phyloP scores from a whole-genome alignment of 2,113 vertebrate species.

The Ranitomeya imitator region DNA sequence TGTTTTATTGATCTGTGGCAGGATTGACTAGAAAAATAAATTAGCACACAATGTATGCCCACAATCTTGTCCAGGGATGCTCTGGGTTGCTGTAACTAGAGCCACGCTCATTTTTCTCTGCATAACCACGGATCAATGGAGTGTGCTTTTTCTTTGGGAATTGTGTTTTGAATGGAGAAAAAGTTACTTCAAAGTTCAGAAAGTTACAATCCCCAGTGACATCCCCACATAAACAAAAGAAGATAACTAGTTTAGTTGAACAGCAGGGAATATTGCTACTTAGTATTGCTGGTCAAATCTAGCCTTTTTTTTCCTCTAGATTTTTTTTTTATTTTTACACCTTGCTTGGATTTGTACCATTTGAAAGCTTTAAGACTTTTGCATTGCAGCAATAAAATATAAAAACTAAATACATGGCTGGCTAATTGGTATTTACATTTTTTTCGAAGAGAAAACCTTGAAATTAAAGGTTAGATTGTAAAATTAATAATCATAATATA shows the following conservation, averaged over 20 bases:
- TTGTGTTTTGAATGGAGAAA: slow-evolving; percentile 34
- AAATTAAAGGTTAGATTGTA: no score
- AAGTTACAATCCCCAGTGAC: slow-evolving; percentile 44
- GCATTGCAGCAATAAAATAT: not conserved
- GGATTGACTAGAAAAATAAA: slow-evolving; percentile 38
- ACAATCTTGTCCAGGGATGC: slow-evolving; percentile 35
- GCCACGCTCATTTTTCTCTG: slow-evolving; percentile 40
- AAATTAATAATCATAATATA: no score
- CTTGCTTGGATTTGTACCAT: not conserved
- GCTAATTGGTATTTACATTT: not conserved
- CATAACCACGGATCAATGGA: slow-evolving; percentile 37
- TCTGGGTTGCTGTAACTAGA: slow-evolving; percentile 36
- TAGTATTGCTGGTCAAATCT: slow-evolving; percentile 18
- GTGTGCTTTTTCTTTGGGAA: slow-evolving; percentile 48
- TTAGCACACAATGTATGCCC: slow-evolving; percentile 33
- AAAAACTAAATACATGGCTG: not conserved
- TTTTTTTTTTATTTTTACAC: not conserved
- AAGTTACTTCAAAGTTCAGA: slow-evolving; percentile 50
- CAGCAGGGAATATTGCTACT: slow-evolving; percentile 32
- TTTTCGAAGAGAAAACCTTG: no score
- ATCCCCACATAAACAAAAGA: slow-evolving; percentile 23
- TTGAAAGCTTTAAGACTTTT: not conserved
- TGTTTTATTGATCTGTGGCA: slow-evolving; percentile 41
- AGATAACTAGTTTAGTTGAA: slow-evolving; percentile 24
- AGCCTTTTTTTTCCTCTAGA: not conserved